phyloP scores from a whole-genome alignment of 2,888 invertebrate genomes.

The Conus canariensis region DNA sequence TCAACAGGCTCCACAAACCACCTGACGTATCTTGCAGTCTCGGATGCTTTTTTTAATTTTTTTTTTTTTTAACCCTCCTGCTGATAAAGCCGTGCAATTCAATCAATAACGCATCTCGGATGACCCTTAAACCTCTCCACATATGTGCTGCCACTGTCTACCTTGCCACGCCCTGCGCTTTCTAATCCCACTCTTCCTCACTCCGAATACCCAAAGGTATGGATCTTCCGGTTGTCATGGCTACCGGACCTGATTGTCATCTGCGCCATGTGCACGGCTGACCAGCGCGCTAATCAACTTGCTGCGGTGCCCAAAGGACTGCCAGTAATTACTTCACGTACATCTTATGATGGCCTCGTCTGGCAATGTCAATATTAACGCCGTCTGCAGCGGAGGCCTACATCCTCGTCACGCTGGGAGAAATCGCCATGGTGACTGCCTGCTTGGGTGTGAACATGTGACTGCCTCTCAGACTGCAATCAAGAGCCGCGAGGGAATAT shows the following conservation, averaged over 20 bases:
- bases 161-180: not conserved
- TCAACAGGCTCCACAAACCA: too few species aligned
- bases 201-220: not conserved
- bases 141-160: not conserved
- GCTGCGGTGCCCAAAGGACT: too few species aligned
- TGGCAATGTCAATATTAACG: too few species aligned
- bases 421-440: too few species aligned
- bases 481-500: too few species aligned
- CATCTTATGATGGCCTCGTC: too few species aligned
- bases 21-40: too few species aligned
- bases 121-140: not conserved
- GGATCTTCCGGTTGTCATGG: not conserved
- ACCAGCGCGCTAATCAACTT: not conserved
- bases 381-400: too few species aligned
- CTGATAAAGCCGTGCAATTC: not conserved
- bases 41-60: not conserved
- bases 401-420: too few species aligned
- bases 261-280: not conserved
- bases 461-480: too few species aligned
- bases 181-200: not conserved
- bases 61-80: not conserved
- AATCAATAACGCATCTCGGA: not conserved
- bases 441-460: too few species aligned
- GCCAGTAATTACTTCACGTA: too few species aligned
- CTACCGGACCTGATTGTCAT: not conserved